Base-by-base conservation (phyloP, 2,113 vertebrate genomes). In the Phalacrocorax aristotelis region DNA sequence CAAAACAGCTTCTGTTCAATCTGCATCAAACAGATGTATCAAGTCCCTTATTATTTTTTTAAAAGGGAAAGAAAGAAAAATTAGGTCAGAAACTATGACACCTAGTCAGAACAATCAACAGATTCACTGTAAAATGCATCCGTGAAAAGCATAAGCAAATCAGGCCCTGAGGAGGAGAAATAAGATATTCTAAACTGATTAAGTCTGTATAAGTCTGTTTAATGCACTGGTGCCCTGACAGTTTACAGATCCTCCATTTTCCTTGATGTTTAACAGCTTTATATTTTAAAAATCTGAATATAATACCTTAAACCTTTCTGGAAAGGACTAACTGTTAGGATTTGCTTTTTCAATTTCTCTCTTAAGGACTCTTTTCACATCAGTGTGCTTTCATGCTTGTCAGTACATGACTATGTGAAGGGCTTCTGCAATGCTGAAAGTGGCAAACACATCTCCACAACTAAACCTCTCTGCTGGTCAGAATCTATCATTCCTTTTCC, bases 131-230 rank as follows among this genome's bases (percentile, higher is more conserved):
- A 72, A 96, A 88, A 83, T 78, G 27, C 55, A 74, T 44, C 17
- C n/a, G 6, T 92, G 34, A 83, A 88, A 95, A 64, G 51, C 11
- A 85, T 46, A 80, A 82, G 23, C 3, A 54, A 93, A 93, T 26
- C 22, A 81, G 10, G 11, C 12, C 42, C 78, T 48, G 13, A 57
- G 27, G 44, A 90, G 12, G 36, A 83, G 52, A 87, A 87, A 71
- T 58, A 70, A 74, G 29, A n/a, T 74, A 30, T 46, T 91, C 64
- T 76, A 61, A 96, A 89, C 51, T 92, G 85, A 95, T 86, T 89
- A 70, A 49, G 29, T 9, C 49, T 68, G 21, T 44, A 6, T 61
- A 79, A 91, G 26, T 65, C 80, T 70, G 10, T 84, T 75, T 87
- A 83, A 72, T 79, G 81, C 74, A 77, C 20, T 34, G 11, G 23